Percentiles rank a stretch among this genome's conserved stretches.
Evolutionary conservation across 2,888 invertebrate species (phyloP).

Genomic region (Tryphoninae sp.): DNA sequence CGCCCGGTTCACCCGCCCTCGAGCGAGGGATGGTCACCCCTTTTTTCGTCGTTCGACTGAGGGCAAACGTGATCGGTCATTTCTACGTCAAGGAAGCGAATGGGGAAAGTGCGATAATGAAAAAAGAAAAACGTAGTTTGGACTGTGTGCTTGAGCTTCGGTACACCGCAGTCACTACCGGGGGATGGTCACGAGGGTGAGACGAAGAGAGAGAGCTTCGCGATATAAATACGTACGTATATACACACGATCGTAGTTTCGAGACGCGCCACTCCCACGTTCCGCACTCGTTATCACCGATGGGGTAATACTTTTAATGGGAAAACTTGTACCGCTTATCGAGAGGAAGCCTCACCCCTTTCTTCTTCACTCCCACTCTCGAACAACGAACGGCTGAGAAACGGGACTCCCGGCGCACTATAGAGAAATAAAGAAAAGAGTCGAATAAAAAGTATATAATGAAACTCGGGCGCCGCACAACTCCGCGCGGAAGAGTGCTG

Average conservation of each 20-base stretch:
- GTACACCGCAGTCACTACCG: too few species aligned
- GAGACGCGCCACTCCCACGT: constrained; percentile 48
- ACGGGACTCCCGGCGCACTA: constrained; percentile 19
- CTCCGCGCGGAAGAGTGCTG: constrained; percentile 36
- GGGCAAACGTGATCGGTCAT: too few species aligned
- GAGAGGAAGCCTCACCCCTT: constrained; percentile 40
- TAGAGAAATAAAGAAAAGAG: constrained; percentile 15
- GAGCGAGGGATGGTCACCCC: too few species aligned
- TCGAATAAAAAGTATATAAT: constrained; percentile 50
- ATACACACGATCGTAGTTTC: constrained; percentile 24
- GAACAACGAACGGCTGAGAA: constrained; percentile 8
- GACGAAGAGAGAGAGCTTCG: too few species aligned
- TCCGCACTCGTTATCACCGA: constrained; percentile 59
- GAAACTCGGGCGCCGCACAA: constrained; percentile 34
- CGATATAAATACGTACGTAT: neutral
- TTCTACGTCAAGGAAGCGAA: too few species aligned
- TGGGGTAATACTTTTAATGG: constrained; percentile 63
- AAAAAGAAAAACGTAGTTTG: too few species aligned
- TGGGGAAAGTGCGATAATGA: too few species aligned
- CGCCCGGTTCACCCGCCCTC: too few species aligned
- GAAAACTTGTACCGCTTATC: constrained; percentile 61
- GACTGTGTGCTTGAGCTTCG: too few species aligned
- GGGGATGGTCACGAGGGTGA: too few species aligned
- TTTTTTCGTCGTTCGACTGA: too few species aligned
- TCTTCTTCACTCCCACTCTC: too few species aligned